These are phyloP conservation scores for Macroglossus sobrinus DNA, from an alignment of 2,113 vertebrate species.

Conservation along the genomic window DNA sequence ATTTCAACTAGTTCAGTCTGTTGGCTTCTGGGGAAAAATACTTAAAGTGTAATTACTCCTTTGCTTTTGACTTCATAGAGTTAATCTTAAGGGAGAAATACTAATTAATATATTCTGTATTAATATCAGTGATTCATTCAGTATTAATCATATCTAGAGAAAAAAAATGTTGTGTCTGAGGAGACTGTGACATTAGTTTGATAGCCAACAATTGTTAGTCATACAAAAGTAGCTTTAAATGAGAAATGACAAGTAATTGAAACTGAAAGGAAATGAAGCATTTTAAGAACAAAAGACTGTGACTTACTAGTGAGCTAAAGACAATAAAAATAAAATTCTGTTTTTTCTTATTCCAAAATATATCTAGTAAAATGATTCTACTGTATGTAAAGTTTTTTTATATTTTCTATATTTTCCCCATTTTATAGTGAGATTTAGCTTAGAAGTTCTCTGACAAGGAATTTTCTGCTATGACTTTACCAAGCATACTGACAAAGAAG, in stretches of 20 bases:
- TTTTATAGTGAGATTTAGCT: neutral
- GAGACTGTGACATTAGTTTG: conserved; percentile 12
- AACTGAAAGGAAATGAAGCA: neutral
- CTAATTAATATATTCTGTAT: neutral
- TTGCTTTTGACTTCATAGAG: neutral
- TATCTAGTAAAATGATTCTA: neutral
- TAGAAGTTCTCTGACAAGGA: neutral
- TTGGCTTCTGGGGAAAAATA: neutral
- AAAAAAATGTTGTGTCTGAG: conserved; percentile 52
- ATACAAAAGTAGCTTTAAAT: neutral
- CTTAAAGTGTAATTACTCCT: neutral
- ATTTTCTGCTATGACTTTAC: neutral
- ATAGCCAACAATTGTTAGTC: neutral
- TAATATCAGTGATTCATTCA: conserved; percentile 37
- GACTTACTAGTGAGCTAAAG: neutral
- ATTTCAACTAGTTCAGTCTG: neutral
- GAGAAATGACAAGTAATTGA: neutral
- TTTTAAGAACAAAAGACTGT: conserved; percentile 9
- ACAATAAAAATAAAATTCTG: neutral
- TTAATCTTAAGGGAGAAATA: neutral
- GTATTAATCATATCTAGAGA: conserved; percentile 38
- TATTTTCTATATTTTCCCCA: neutral
- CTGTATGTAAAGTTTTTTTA: neutral
- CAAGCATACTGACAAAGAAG: neutral
- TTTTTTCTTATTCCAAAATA: neutral